A percentile compares a stretch with the other conserved stretches of the same genome.
phyloP scores from a whole-genome alignment of 2,797 vertebrate species.

The Champsocephalus esox region DNA sequence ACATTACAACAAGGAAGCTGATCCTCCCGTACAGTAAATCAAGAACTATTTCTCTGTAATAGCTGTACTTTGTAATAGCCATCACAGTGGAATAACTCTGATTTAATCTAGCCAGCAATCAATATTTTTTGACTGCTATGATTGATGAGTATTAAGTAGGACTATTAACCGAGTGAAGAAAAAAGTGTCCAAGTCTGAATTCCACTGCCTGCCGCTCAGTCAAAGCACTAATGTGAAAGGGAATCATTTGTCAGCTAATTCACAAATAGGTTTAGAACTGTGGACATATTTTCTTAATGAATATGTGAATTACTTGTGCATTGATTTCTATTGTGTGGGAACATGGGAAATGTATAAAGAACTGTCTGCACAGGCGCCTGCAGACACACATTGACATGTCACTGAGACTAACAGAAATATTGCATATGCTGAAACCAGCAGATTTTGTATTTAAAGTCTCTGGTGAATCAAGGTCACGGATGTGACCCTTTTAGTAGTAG shows the following conservation, averaged over 20 bases:
- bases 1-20: constrained; percentile 45
- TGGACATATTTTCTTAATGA: constrained; percentile 84
- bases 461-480: constrained; percentile 80
- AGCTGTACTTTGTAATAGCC: constrained; percentile 82
- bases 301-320: constrained; percentile 85
- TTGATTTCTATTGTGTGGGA: constrained; percentile 85
- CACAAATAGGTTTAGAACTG: constrained; percentile 80
- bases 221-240: constrained; percentile 78
- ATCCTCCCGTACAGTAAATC: constrained; percentile 70
- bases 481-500: constrained; percentile 84
- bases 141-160: constrained; percentile 85
- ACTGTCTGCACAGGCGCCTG: constrained; percentile 64
- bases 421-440: constrained; percentile 82
- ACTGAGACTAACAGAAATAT: constrained; percentile 77
- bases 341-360: constrained; percentile 79
- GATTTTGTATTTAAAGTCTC: constrained; percentile 80
- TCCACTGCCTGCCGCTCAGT: constrained; percentile 70
- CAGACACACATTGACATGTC: constrained; percentile 82
- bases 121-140: constrained; percentile 84
- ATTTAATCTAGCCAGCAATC: constrained; percentile 84
- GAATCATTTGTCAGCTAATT: constrained; percentile 84
- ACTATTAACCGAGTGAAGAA: constrained; percentile 79
- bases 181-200: constrained; percentile 79
- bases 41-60: constrained; percentile 79
- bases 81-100: constrained; percentile 82